These are phyloP conservation scores for Psittacula derbiana DNA, from an alignment of 2,797 vertebrate species.

Conservation along the genomic window DNA sequence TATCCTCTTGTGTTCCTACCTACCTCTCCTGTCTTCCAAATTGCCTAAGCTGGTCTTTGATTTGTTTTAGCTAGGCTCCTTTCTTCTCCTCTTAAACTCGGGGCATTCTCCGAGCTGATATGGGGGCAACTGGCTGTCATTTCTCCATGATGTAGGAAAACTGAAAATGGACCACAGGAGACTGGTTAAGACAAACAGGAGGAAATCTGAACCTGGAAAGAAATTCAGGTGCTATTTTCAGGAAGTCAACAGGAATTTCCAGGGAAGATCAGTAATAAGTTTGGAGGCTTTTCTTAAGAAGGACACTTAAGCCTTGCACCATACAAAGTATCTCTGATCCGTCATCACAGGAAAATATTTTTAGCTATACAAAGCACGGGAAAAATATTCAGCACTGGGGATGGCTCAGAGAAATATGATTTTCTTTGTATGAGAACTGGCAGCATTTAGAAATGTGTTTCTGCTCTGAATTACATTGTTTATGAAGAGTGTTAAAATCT, in stretches of 20 bases:
- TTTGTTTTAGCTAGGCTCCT: neutral
- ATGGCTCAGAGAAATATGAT: neutral
- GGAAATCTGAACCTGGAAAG: neutral
- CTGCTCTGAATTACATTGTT: neutral
- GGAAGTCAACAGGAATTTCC: neutral
- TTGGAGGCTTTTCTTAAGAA: neutral
- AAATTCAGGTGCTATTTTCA: neutral
- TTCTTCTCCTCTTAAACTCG: neutral
- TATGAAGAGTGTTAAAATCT: neutral
- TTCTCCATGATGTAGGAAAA: neutral
- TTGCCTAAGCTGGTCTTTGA: neutral
- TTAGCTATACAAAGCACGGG: neutral
- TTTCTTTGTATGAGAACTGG: neutral
- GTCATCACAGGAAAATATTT: neutral
- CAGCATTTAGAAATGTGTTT: neutral
- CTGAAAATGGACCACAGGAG: neutral
- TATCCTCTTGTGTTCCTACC: neutral
- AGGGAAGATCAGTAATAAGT: neutral
- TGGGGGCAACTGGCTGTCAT: rapidly evolving
- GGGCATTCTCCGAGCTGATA: neutral
- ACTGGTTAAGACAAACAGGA: neutral
- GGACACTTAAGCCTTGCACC: neutral
- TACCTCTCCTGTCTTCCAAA: rapidly evolving
- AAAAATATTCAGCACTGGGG: neutral
- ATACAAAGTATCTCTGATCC: neutral